Base-by-base conservation (phyloP, 2,113 vertebrate genomes). In the Stegastes partitus region DNA sequence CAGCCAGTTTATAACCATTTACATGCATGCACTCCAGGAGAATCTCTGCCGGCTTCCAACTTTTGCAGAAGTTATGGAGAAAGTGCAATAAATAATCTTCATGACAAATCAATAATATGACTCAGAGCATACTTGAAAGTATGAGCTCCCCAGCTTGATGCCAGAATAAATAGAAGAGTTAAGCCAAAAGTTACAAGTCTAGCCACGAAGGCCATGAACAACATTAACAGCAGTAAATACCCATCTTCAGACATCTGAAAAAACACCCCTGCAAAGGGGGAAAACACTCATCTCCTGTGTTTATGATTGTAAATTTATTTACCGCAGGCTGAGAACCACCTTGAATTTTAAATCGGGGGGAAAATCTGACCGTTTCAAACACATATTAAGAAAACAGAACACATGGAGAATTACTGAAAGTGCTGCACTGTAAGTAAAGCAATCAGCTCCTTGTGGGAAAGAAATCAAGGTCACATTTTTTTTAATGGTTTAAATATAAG, bases 161-260 rank as follows among this genome's bases (percentile, higher is more conserved):
- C 85, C 90, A 85, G 76, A 76, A 86, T 81, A 91, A 91, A 92
- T 67, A 87, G 22, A 63, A 63, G 53, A 71, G 83, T 88, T 83
- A 81, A 88, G 85, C 78, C 68, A 81, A 78, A 79, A 82, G 70
- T 77, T 87, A 87, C 79, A 87, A 81, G 79, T 85, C 87, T 76
- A 64, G 84, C 65, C 84, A 74, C 26, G 66, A 89, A 87, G 68
- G 84, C 75, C 84, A 73, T 81, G 56, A 83, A 90, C 81, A 83
- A 88, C 83, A 90, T 87, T 86, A 84, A 74, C 67, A 67, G 74
- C 78, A 86, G 87, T 89, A 90, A 92, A 89, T 87, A 92, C 78
- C 54, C 78, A 87, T 89, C 86, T 83, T 75, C 74, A 88, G 77
- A 90, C 84, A 71, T 81, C 71, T 90, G 80, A 83, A 81, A 91